These are phyloP conservation scores for Agapornis canus DNA, from an alignment of 2,797 vertebrate species.

Conservation along the genomic window DNA sequence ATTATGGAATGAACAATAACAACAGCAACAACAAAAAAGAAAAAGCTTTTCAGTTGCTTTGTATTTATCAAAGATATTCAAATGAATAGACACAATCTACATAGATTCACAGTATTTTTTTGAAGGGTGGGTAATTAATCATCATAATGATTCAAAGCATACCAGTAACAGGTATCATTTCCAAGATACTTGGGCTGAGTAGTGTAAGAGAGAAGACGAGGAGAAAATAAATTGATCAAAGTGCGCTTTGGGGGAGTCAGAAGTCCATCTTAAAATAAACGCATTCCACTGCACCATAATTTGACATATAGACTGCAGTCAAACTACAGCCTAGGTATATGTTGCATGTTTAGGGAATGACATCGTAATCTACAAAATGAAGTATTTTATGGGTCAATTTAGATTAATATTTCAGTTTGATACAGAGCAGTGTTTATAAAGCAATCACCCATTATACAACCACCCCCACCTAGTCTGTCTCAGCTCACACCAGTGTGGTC, in stretches of 20 bases:
- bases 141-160: not conserved
- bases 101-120: not conserved
- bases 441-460: not conserved
- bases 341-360: accelerated
- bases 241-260: not conserved
- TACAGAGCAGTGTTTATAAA: not conserved
- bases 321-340: not conserved
- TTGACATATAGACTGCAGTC: not conserved
- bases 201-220: not conserved
- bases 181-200: not conserved
- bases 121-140: not conserved
- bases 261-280: not conserved
- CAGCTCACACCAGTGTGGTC: not conserved
- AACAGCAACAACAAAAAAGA: not conserved
- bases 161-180: not conserved
- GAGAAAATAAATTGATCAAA: not conserved
- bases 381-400: not conserved
- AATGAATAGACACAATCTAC: not conserved
- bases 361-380: not conserved
- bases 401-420: not conserved
- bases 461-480: accelerated
- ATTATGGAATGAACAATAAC: accelerated
- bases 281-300: accelerated
- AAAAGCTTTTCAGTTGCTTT: not conserved
- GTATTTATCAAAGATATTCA: not conserved